Percentiles rank a stretch among this genome's conserved stretches.
Evolutionary conservation across 1,140 invertebrate species (phyloP).

Genomic region (Heliothis virescens): DNA sequence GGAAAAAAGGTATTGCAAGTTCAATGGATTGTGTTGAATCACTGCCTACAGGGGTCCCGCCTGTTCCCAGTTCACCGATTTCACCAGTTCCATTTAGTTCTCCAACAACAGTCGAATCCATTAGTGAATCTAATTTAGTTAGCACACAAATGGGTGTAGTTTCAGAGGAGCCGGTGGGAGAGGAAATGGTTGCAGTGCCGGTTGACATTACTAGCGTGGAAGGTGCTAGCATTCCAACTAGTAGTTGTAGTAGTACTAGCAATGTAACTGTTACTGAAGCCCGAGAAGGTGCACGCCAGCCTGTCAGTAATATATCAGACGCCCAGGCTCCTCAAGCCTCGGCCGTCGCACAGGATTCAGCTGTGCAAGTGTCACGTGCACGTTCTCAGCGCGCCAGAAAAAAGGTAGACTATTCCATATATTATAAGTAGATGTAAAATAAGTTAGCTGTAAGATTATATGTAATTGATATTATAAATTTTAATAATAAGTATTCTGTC

Average conservation of each 20-base stretch:
- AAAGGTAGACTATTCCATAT: not conserved
- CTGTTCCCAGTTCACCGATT: not conserved
- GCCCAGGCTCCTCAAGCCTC: not conserved
- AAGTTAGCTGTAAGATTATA: slow-evolving; percentile 13
- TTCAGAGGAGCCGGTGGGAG: not conserved
- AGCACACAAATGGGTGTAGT: not conserved
- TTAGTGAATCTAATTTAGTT: not conserved
- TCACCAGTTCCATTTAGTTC: not conserved
- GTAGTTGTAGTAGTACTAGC: too few species aligned
- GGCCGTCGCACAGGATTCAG: not conserved
- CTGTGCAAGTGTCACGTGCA: not conserved
- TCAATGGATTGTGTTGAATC: not conserved
- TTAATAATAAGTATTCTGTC: slow-evolving; percentile 41
- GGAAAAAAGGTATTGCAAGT: not conserved
- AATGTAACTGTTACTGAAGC: not conserved
- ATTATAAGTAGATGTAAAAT: not conserved
- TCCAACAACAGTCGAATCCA: not conserved
- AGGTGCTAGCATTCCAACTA: not conserved
- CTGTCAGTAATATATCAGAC: not conserved
- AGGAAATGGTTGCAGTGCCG: not conserved
- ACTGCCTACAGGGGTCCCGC: not conserved
- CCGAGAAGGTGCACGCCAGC: not conserved
- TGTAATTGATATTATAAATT: slow-evolving; percentile 47
- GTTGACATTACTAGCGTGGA: not conserved
- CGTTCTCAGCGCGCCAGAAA: not conserved